Evolutionary conservation across 1,140 invertebrate species (phyloP).

Genomic region (Habropoda laboriosa): DNA sequence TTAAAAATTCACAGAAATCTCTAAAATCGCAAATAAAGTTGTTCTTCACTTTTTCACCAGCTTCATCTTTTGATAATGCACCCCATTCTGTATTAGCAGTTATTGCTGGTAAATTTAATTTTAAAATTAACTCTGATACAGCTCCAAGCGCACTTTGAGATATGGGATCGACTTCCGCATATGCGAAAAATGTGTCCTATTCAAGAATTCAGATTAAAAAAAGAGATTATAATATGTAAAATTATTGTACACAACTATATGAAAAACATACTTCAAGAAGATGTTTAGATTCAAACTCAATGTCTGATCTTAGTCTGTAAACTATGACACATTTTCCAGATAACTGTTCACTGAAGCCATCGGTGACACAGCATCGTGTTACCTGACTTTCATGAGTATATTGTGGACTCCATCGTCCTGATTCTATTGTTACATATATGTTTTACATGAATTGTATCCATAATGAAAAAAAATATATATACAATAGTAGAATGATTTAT

Average conservation of each 20-base stretch:
- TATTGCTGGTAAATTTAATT: slow-evolving; percentile 80
- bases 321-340: slow-evolving; percentile 82
- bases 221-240: neutral
- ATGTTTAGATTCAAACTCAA: slow-evolving; percentile 81
- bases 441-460: slow-evolving; percentile 12
- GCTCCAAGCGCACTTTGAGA: slow-evolving; percentile 74
- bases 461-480: neutral
- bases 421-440: slow-evolving; percentile 73
- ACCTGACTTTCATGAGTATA: slow-evolving; percentile 73
- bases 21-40: slow-evolving; percentile 83
- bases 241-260: neutral
- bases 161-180: slow-evolving; percentile 73
- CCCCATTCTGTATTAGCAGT: slow-evolving; percentile 82
- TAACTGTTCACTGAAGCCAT: slow-evolving; percentile 80
- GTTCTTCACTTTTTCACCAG: slow-evolving; percentile 76
- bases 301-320: slow-evolving; percentile 80
- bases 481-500: neutral
- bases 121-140: slow-evolving; percentile 79
- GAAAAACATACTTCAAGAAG: slow-evolving; percentile 79
- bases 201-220: neutral
- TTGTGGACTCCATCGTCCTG: slow-evolving; percentile 80
- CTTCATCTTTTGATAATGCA: slow-evolving; percentile 80
- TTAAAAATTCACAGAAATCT: slow-evolving; percentile 82
- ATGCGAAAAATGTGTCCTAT: slow-evolving; percentile 78
- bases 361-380: slow-evolving; percentile 81